Conservation (phyloP, 2,888 invertebrate genomes). For the Acanthosepion lycidas region DNA sequence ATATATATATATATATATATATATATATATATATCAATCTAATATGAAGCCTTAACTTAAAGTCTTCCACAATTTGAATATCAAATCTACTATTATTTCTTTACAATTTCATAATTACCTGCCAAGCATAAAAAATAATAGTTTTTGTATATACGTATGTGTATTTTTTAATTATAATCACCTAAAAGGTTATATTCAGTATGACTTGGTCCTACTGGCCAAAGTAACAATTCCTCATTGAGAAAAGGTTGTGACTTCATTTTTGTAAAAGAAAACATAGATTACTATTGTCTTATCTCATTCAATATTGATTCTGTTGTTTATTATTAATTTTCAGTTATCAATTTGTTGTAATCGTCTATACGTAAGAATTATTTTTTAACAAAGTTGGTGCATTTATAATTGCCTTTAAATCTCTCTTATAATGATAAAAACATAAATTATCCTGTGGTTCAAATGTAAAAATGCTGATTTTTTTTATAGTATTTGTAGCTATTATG, state of each 20-base stretch:
- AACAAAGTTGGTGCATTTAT: background rate
- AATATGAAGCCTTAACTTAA: background rate
- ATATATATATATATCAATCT: background rate
- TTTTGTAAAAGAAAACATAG: background rate
- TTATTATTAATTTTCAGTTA: background rate
- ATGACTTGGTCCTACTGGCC: background rate
- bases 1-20: background rate
- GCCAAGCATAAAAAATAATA: background rate
- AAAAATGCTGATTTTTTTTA: too few species aligned
- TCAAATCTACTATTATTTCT: background rate
- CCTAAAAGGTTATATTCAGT: background rate
- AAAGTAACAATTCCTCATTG: slow-evolving; percentile 12
- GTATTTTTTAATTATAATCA: background rate
- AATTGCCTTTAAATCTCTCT: background rate
- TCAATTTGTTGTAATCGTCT: background rate
- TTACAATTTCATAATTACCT: background rate
- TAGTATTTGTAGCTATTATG: too few species aligned
- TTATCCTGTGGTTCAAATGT: too few species aligned
- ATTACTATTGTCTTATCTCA: background rate
- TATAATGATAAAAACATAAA: background rate
- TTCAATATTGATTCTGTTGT: background rate
- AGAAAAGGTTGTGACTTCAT: slow-evolving; percentile 33
- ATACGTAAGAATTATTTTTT: background rate
- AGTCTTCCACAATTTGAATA: slow-evolving; percentile 12
- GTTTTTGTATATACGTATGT: background rate